These are phyloP conservation scores for Tipula unca DNA, from an alignment of 2,888 invertebrate genomes.

Conservation along the genomic window DNA sequence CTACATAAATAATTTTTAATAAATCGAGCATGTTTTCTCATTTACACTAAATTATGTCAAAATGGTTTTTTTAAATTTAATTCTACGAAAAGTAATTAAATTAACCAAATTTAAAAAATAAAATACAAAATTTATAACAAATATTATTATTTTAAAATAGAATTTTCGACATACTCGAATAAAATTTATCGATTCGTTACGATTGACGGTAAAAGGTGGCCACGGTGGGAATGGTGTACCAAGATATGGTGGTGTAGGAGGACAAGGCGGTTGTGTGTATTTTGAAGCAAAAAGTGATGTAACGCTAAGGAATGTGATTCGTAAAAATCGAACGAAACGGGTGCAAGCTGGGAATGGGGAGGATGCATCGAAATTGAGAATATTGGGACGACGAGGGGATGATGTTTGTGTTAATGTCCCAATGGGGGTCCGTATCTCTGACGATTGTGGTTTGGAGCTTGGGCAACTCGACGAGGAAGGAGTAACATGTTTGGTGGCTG, in stretches of 20 bases:
- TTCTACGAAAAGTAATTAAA: not conserved
- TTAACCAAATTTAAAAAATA: not conserved
- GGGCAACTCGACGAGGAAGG: constrained; percentile 60
- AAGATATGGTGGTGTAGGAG: constrained; percentile 82
- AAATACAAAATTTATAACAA: not conserved
- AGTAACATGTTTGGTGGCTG: constrained; percentile 60
- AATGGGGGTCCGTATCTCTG: constrained; percentile 65
- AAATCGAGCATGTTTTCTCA: not conserved
- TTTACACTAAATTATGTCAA: not conserved
- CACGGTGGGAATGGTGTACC: constrained; percentile 63
- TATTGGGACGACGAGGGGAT: constrained; percentile 66
- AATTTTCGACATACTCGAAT: constrained; percentile 27
- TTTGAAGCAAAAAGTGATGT: constrained; percentile 56
- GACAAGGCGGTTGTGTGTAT: constrained; percentile 81
- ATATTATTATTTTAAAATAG: not conserved
- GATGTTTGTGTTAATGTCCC: constrained; percentile 70
- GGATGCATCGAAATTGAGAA: constrained; percentile 63
- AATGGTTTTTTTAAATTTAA: constrained; percentile 14
- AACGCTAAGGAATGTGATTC: constrained; percentile 47
- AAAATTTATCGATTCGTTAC: constrained; percentile 68
- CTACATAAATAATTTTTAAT: not conserved
- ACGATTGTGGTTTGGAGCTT: constrained; percentile 49
- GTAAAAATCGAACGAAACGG: constrained; percentile 50
- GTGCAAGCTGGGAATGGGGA: constrained; percentile 61
- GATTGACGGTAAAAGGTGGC: constrained; percentile 74